phyloP scores from a whole-genome alignment of 2,113 vertebrate genomes.

The Ciconia stormi region DNA sequence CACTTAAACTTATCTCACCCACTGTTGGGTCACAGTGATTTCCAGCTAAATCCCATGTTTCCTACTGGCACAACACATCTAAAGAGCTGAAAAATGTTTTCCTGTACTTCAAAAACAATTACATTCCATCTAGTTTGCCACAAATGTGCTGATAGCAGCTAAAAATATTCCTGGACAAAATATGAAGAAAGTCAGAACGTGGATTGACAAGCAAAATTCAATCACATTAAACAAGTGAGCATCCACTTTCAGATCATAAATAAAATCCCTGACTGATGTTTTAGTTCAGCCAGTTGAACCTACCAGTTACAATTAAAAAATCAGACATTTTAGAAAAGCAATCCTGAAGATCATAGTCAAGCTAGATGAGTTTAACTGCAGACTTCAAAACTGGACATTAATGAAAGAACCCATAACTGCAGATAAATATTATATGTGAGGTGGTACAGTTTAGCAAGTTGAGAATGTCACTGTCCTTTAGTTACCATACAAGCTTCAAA shows the following conservation, averaged over 20 bases:
- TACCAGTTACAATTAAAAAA: not conserved
- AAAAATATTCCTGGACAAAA: not conserved
- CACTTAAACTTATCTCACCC: conserved; percentile 44
- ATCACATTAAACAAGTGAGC: not conserved
- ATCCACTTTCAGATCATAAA: not conserved
- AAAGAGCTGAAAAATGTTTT: conserved; percentile 22
- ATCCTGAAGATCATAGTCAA: not conserved
- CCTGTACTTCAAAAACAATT: conserved; percentile 12
- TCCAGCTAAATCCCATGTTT: not conserved
- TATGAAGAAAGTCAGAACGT: not conserved
- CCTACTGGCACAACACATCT: not conserved
- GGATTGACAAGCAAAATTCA: not conserved
- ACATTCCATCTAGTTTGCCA: not conserved
- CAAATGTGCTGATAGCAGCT: not conserved
- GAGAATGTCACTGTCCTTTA: not conserved
- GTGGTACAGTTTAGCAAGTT: not conserved
- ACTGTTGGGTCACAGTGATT: not conserved
- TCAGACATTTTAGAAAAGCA: not conserved
- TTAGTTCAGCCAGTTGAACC: not conserved
- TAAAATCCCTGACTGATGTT: not conserved
- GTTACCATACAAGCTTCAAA: not conserved
- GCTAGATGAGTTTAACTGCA: not conserved
- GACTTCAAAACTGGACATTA: not conserved
- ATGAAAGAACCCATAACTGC: not conserved
- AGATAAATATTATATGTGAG: not conserved